These are phyloP conservation scores for Zaprionus vittiger DNA, from an alignment of 1,140 invertebrate genomes.

Conservation along the genomic window DNA sequence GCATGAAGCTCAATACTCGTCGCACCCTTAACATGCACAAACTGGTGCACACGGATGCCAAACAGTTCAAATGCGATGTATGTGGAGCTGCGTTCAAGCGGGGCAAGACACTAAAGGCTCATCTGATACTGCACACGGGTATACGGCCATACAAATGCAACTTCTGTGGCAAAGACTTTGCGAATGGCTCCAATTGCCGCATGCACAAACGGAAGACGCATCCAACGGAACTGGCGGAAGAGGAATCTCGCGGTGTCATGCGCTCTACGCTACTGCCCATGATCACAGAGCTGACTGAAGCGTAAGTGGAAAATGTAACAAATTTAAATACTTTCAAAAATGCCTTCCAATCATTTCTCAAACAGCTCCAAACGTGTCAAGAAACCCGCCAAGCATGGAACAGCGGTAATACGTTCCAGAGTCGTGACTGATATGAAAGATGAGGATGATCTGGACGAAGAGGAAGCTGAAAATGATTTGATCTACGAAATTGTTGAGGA, in stretches of 20 bases:
- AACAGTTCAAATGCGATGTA: conserved; percentile 84
- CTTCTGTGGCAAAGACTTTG: conserved; percentile 85
- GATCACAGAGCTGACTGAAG: conserved; percentile 72
- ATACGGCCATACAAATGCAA: conserved; percentile 85
- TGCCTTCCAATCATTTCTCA: not conserved
- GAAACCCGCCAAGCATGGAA: conserved; percentile 51
- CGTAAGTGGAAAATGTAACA: conserved; percentile 47
- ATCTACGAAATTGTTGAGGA: conserved; percentile 62
- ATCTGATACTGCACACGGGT: conserved; percentile 85
- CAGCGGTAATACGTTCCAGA: conserved; percentile 7
- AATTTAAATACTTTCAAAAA: not conserved
- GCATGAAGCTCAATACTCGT: conserved; percentile 84
- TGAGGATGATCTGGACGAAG: conserved; percentile 19
- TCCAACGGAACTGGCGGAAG: conserved; percentile 84
- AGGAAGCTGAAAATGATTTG: conserved; percentile 34
- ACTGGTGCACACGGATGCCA: conserved; percentile 84
- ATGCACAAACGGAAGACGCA: conserved; percentile 85
- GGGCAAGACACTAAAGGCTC: conserved; percentile 83
- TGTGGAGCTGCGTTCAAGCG: conserved; percentile 81
- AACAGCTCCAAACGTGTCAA: conserved; percentile 64
- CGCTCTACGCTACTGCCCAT: conserved; percentile 66
- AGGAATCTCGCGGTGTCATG: conserved; percentile 72
- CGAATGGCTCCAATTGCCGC: conserved; percentile 85
- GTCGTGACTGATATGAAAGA: conserved; percentile 16
- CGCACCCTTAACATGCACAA: conserved; percentile 85